Conservation (phyloP, 2,888 invertebrate genomes). For the Pseudoips prasinana region DNA sequence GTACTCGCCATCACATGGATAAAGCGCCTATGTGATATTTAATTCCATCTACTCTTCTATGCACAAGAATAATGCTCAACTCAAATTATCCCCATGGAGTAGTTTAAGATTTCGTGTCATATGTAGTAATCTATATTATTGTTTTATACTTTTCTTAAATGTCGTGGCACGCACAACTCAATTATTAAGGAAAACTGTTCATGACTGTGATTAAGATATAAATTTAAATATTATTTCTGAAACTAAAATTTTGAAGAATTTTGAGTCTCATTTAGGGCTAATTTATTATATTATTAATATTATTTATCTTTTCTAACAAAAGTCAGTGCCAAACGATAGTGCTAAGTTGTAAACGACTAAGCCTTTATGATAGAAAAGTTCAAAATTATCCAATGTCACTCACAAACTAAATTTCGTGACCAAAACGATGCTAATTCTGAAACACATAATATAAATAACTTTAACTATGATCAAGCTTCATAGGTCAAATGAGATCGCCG, state of each 20-base stretch:
- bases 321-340: constrained; percentile 79
- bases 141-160: constrained; percentile 61
- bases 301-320: constrained; percentile 53
- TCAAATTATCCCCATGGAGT: constrained; percentile 77
- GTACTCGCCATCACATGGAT: constrained; percentile 61
- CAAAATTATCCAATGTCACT: constrained; percentile 61
- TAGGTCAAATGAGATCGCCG: constrained; percentile 75
- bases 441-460: constrained; percentile 17
- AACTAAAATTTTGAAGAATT: constrained; percentile 53
- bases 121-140: constrained; percentile 67
- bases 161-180: constrained; percentile 72
- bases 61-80: constrained; percentile 81
- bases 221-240: constrained; percentile 57
- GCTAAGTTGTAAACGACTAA: constrained; percentile 75
- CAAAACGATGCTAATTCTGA: constrained; percentile 56
- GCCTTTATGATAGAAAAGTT: constrained; percentile 67
- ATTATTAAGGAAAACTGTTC: constrained; percentile 57
- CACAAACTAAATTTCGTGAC: constrained; percentile 50
- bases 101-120: constrained; percentile 80
- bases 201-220: constrained; percentile 77
- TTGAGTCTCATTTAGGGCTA: constrained; percentile 60
- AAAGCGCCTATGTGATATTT: constrained; percentile 62
- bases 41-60: constrained; percentile 71
- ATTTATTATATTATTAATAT: constrained; percentile 62
- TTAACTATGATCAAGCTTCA: constrained; percentile 54